These are phyloP conservation scores for Neoniphon sammara DNA, from an alignment of 2,797 vertebrate genomes.

Conservation along the genomic window DNA sequence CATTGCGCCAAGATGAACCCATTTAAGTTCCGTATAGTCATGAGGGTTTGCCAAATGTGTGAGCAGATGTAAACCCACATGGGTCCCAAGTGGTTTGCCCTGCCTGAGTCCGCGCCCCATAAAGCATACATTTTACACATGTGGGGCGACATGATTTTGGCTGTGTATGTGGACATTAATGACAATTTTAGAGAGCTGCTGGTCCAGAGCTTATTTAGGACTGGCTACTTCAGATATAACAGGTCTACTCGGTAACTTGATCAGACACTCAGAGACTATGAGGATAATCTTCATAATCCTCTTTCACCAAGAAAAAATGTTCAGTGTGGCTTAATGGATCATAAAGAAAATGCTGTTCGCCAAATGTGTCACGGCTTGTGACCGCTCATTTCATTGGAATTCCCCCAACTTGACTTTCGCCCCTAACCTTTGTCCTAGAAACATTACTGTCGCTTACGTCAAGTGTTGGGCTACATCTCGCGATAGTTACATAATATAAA, in stretches of 20 bases:
- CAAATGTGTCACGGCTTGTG: conserved; percentile 10
- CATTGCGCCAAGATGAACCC: no score
- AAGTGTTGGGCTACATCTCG: conserved; percentile 56
- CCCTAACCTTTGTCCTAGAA: conserved; percentile 70
- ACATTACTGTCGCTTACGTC: conserved; percentile 32
- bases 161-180: neutral
- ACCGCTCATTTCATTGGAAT: conserved; percentile 33
- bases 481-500: conserved; percentile 69
- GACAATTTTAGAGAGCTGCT: no score
- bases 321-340: neutral
- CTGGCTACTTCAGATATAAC: neutral
- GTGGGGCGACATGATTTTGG: no score
- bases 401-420: conserved; percentile 47
- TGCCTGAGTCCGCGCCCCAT: no score
- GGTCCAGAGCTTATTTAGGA: neutral
- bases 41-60: no score
- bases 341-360: conserved; percentile 22
- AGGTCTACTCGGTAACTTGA: neutral
- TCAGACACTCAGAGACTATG: neutral
- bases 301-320: neutral
- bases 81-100: no score
- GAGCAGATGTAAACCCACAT: no score
- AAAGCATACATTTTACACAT: no score
- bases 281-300: neutral
- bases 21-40: no score